A percentile compares a stretch with the other conserved stretches of the same genome.
phyloP scores from a whole-genome alignment of 2,888 invertebrate genomes.

The Deilephila porcellus region DNA sequence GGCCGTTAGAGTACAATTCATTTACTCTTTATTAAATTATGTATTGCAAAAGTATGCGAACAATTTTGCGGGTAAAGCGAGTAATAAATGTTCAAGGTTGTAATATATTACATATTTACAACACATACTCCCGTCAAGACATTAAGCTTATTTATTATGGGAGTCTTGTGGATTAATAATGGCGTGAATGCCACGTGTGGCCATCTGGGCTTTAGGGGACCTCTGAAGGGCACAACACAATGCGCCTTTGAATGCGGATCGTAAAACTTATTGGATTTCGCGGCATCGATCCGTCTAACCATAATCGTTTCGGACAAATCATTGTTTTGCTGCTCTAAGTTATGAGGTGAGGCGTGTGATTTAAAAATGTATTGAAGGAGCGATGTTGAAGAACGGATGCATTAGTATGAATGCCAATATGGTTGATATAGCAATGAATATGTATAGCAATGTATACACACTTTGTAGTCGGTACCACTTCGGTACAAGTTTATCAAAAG shows the following conservation, averaged over 20 bases:
- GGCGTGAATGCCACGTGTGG: slow-evolving; percentile 24
- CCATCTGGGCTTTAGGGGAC: slow-evolving; percentile 28
- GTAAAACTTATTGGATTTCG: slow-evolving; percentile 71
- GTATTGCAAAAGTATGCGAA: too few relatives aligned
- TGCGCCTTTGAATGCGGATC: slow-evolving; percentile 44
- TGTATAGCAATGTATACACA: too few relatives aligned
- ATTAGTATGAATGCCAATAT: neutral
- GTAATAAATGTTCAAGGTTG: too few relatives aligned
- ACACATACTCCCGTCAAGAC: too few relatives aligned
- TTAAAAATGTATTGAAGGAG: neutral
- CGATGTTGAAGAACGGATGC: neutral
- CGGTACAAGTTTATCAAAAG: too few relatives aligned
- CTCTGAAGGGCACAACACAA: slow-evolving; percentile 37
- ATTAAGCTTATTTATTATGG: slow-evolving; percentile 1
- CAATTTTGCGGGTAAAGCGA: too few relatives aligned
- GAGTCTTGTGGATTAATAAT: slow-evolving; percentile 9
- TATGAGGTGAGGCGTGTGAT: slow-evolving; percentile 33
- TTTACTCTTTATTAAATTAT: too few relatives aligned
- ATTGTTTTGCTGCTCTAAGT: slow-evolving; percentile 34
- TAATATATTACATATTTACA: too few relatives aligned
- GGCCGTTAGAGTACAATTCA: too few relatives aligned
- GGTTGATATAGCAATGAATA: too few relatives aligned
- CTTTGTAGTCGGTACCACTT: too few relatives aligned
- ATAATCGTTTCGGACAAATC: slow-evolving; percentile 47
- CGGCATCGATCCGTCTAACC: slow-evolving; percentile 61